phyloP scores from a whole-genome alignment of 1,140 invertebrate genomes.

The Aradophagus sp. region DNA sequence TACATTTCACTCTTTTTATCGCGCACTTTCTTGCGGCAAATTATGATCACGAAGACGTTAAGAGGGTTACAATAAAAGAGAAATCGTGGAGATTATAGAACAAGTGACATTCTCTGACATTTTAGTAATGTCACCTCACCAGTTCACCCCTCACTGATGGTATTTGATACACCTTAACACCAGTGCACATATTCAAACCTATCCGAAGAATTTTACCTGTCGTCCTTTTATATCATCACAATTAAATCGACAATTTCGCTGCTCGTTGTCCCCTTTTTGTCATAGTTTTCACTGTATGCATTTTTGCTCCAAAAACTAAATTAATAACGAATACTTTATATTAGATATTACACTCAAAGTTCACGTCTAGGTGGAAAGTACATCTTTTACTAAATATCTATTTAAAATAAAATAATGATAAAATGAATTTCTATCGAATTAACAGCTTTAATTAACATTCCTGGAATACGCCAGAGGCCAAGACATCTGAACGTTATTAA shows the following conservation, averaged over 20 bases:
- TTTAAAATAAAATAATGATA: no score
- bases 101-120: slow-evolving; percentile 72
- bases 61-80: slow-evolving; percentile 51
- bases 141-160: slow-evolving; percentile 39
- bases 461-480: no score
- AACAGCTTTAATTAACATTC: no score
- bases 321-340: slow-evolving; percentile 16
- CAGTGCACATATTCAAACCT: slow-evolving; percentile 41
- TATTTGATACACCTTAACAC: slow-evolving; percentile 54
- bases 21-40: no score
- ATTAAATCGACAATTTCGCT: slow-evolving; percentile 41
- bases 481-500: no score
- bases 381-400: no score
- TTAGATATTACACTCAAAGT: background rate
- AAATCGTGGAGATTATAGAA: slow-evolving; percentile 32
- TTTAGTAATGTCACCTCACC: slow-evolving; percentile 68
- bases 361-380: no score
- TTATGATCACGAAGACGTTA: slow-evolving; percentile 43
- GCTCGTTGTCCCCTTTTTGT: background rate
- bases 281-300: background rate
- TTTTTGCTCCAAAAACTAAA: slow-evolving; percentile 2
- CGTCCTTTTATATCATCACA: slow-evolving; percentile 43
- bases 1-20: background rate
- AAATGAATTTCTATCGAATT: no score
- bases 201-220: slow-evolving; percentile 52